phyloP scores from a whole-genome alignment of 2,888 invertebrate genomes.

The Pyralis farinalis region DNA sequence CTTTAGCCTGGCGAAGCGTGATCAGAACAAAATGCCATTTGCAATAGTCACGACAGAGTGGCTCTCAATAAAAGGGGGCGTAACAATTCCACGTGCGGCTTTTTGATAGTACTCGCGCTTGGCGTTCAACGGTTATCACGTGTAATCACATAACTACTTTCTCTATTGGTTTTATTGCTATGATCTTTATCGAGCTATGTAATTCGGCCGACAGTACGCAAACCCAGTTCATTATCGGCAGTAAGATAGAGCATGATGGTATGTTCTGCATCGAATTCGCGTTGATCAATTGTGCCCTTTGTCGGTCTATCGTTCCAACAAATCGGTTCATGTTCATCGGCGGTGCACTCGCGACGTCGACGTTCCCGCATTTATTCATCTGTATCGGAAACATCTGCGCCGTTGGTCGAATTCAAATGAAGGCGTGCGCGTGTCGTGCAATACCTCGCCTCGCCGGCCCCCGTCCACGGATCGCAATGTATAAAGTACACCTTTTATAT shows the following conservation, averaged over 20 bases:
- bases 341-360: slow-evolving; percentile 35
- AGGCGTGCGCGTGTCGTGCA: slow-evolving; percentile 33
- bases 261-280: slow-evolving; percentile 41
- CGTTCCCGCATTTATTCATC: slow-evolving; percentile 37
- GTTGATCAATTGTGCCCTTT: slow-evolving; percentile 55
- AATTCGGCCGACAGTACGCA: slow-evolving; percentile 25
- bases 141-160: slow-evolving; percentile 12
- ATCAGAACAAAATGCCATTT: slow-evolving; percentile 54
- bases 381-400: slow-evolving; percentile 32
- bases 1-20: slow-evolving; percentile 40
- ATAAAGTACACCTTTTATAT: too few relatives aligned
- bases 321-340: slow-evolving; percentile 43
- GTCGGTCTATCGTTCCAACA: slow-evolving; percentile 38
- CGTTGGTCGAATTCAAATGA: slow-evolving; percentile 34
- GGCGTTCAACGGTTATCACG: not conserved
- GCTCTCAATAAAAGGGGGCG: slow-evolving; percentile 32
- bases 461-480: not conserved
- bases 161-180: slow-evolving; percentile 12
- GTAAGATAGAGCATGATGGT: slow-evolving; percentile 40
- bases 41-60: slow-evolving; percentile 55
- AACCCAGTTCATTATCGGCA: slow-evolving; percentile 37
- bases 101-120: slow-evolving; percentile 1
- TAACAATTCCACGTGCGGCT: slow-evolving; percentile 17
- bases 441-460: not conserved
- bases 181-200: slow-evolving; percentile 27